A percentile compares a stretch with the other conserved stretches of the same genome.
phyloP scores from a whole-genome alignment of 2,797 vertebrate genomes.

The Ataeniobius toweri region DNA sequence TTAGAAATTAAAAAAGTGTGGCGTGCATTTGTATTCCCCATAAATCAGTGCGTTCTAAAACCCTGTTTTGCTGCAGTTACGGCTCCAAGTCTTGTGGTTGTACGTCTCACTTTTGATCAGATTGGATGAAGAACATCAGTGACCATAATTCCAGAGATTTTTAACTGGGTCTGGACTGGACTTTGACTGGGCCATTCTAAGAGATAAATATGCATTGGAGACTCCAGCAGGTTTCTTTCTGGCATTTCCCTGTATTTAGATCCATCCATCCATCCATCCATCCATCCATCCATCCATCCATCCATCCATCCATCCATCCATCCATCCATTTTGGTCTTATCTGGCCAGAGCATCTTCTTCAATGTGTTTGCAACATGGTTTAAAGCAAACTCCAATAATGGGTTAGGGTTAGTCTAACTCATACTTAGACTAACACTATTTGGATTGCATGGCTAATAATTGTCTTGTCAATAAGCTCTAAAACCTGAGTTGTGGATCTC shows the following conservation, averaged over 20 bases:
- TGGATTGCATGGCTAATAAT: not conserved
- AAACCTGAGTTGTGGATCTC: not conserved
- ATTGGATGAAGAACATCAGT: too few species aligned
- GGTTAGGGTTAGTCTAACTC: not conserved
- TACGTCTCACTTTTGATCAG: not conserved
- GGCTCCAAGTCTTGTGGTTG: not conserved
- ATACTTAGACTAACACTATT: not conserved
- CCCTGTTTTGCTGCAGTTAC: not conserved
- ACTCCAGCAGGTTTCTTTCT: too few species aligned
- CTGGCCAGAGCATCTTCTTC: not conserved
- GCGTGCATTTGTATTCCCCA: not conserved
- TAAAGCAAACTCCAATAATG: not conserved
- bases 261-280: not conserved
- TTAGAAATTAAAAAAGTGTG: not conserved
- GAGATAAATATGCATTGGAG: not conserved
- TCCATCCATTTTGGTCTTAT: not conserved
- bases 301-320: not conserved
- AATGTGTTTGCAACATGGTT: not conserved
- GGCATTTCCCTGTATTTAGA: too few species aligned
- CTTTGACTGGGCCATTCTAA: not conserved
- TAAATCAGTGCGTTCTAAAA: not conserved
- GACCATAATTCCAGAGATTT: too few species aligned
- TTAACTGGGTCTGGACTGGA: not conserved
- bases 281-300: not conserved
- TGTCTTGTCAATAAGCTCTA: not conserved